Evolutionary conservation across 1,140 invertebrate species (phyloP), one percentile per base, ranked within the genome.

Genomic region (Cydia strobilella): DNA sequence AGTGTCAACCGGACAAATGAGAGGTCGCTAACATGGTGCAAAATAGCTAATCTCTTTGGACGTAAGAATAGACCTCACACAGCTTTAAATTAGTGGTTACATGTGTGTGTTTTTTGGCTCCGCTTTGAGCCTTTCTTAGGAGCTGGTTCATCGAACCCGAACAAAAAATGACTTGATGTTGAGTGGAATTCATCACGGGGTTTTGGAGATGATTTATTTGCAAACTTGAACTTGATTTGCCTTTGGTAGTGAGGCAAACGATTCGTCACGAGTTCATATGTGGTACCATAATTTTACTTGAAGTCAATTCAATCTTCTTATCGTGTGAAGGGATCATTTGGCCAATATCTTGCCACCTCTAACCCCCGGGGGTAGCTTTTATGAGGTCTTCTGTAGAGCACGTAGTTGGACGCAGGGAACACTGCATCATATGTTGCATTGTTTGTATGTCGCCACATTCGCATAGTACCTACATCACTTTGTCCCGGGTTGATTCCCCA

Each of bases 151-250:
- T 39, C 23, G 65, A 69, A 15, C 65, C 15, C 9, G 23, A n/a
- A 15, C 65, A 69, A 69, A 69, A 69, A 69, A 69, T 69, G 65
- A 42, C 27, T 65, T 20, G 5, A 39, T 35, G 65, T 35, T 23
- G 31, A 18, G 63, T 65, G 63, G 65, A 35, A 69, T 69, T 69
- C 65, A 69, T 69, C 35, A 69, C 18, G 65, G 15, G n/a, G 65
- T 35, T 35, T 69, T 35, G 27, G 25, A 18, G 23, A 35, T 69
- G 65, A 69, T 69, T 69, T 69, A 69, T 69, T 69, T 69, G 65
- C 27, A 9, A 39, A 69, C 65, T 69, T 69, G 65, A 69, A 69
- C 65, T 69, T 69, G 65, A 27, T n/a, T 69, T 13, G 31, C 65
- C 31, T 42, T 69, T 13, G 54, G 18, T 54, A 54, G 51, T 54